A percentile compares a stretch with the other conserved stretches of the same genome.
These are phyloP conservation scores for Pseudomyrmex pallidus DNA, from an alignment of 1,140 invertebrate genomes.

Conservation along the genomic window DNA sequence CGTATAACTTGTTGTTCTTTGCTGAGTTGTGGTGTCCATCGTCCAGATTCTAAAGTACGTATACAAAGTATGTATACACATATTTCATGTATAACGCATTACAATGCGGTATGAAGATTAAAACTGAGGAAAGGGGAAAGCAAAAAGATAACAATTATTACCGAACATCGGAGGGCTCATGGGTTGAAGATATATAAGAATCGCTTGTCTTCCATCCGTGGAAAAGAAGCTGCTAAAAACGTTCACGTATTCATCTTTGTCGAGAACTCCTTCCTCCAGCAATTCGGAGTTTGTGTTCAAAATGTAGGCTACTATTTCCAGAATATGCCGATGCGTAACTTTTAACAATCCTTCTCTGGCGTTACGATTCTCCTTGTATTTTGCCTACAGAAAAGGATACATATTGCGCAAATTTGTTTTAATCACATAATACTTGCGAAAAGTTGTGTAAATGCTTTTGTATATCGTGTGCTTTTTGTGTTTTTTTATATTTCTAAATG, in stretches of 20 bases:
- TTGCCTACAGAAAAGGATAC: constrained; percentile 76
- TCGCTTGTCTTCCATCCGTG: constrained; percentile 82
- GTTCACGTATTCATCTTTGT: constrained; percentile 87
- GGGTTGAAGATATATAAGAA: constrained; percentile 86
- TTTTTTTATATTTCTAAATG: not conserved
- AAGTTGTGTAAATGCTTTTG: not conserved
- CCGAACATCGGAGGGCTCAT: constrained; percentile 83
- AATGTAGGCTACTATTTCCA: constrained; percentile 88
- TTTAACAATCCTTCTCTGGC: constrained; percentile 84
- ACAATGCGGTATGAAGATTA: not conserved
- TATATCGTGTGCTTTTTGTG: no score
- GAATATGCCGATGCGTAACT: constrained; percentile 87
- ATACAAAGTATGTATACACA: no score
- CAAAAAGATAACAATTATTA: constrained; percentile 67
- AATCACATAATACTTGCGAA: not conserved
- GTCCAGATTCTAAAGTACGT: constrained; percentile 85
- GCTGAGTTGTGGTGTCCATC: constrained; percentile 80
- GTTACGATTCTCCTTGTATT: constrained; percentile 85
- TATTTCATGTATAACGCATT: constrained; percentile 24
- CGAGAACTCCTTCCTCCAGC: constrained; percentile 88
- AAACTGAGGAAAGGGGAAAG: not conserved
- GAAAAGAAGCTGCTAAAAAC: constrained; percentile 86
- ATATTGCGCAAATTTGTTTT: not conserved
- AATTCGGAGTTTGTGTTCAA: constrained; percentile 86
- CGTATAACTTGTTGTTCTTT: constrained; percentile 82